A percentile compares a stretch with the other conserved stretches of the same genome.
These are phyloP conservation scores for Lontra canadensis DNA, from an alignment of 2,113 vertebrate genomes.

Conservation along the genomic window DNA sequence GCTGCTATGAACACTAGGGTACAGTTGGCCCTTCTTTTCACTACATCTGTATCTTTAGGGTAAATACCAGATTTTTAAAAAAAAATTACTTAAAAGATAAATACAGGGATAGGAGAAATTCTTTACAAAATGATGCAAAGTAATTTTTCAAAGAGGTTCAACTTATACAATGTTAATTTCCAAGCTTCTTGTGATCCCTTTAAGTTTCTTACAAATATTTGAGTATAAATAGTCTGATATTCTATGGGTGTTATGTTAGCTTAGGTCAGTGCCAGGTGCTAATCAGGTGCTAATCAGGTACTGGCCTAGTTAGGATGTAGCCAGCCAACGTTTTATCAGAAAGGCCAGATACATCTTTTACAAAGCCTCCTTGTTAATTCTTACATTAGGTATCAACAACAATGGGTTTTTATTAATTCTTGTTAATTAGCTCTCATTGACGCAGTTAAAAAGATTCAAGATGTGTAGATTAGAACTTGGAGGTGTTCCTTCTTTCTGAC, in stretches of 20 bases:
- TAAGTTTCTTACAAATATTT: not conserved
- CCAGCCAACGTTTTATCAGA: not conserved
- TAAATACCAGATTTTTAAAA: not conserved
- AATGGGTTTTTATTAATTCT: not conserved
- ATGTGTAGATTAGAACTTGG: not conserved
- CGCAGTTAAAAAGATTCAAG: not conserved
- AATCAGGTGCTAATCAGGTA: not conserved
- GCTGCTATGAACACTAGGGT: no score
- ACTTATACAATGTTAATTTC: not conserved
- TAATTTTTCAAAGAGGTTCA: not conserved
- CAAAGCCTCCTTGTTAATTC: not conserved
- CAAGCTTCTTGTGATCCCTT: not conserved
- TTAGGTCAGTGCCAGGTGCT: not conserved
- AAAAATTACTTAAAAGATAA: not conserved
- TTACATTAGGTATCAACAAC: not conserved
- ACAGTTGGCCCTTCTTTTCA: no score
- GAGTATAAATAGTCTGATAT: not conserved
- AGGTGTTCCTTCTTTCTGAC: not conserved
- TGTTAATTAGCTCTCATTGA: not conserved
- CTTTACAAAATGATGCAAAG: not conserved
- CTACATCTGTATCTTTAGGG: no score
- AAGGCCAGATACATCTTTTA: not conserved
- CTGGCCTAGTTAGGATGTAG: not conserved
- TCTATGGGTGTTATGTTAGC: not conserved
- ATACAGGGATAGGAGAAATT: not conserved